Evolutionary conservation across 2,113 vertebrate species (phyloP), one percentile per base, ranked within the genome.

Genomic region (Centrocercus urophasianus): DNA sequence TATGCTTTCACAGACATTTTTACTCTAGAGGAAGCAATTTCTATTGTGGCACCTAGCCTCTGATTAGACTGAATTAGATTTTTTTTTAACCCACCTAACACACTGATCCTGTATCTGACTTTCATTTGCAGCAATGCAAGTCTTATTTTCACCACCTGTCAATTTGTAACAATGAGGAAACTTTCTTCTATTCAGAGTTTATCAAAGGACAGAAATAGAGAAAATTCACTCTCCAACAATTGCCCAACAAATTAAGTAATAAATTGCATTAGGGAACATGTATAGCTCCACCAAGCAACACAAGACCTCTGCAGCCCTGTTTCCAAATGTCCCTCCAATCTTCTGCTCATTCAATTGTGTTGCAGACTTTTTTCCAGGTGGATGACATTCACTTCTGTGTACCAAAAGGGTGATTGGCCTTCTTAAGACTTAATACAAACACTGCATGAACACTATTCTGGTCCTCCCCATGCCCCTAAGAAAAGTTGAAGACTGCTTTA

Each of bases 1-100:
- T 28, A 43, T 30, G 14, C 14, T 60, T 88, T 81, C 67, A 86
- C 38, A 43, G 30, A 72, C 59, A 74, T 80, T 71, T 65, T 78
- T 87, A 87, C 93, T 88, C 52, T 66, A 91, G 48, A 86, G 60
- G 38, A 95, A 95, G 40, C 24, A 84, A 77, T 76, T 96, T 92
- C 65, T 95, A 82, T 50, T 75, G 27, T 54, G 12, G n/a, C 60
- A 43, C 24, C 42, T 93, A 71, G 91, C 91, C 85, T 57, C 87
- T 88, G 79, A 93, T 95, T 86, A 92, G 86, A 64, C 52, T 90
- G 73, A 95, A 78, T 38, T 38, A 91, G 42, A 42, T 42, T 13
- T 48, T 91, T 96, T 96, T 87, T 92, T 94, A 97, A 94, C 60
- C 43, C 27, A 48, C 63, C 78, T 74, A 90, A 82, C 45, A 30